Percentiles rank a stretch among this genome's conserved stretches.
phyloP scores from a whole-genome alignment of 2,113 vertebrate species.

The Cyprinodon tularosa region DNA sequence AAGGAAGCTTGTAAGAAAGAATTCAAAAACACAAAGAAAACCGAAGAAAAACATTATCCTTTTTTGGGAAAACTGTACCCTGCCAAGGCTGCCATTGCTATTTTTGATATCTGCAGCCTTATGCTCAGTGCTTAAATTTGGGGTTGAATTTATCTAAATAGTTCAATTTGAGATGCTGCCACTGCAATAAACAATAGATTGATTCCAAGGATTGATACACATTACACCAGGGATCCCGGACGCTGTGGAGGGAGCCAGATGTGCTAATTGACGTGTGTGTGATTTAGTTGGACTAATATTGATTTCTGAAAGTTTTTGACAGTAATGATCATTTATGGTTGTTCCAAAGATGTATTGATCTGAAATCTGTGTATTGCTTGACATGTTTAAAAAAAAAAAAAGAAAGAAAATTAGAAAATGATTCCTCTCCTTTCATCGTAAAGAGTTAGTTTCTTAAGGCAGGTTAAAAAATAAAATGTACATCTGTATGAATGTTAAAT shows the following conservation, averaged over 20 bases:
- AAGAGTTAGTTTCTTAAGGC: conserved; percentile 29
- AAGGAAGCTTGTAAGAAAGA: not conserved
- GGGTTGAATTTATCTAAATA: not conserved
- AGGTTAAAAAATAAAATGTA: not conserved
- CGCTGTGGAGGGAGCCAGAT: not conserved
- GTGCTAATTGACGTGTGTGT: conserved; percentile 13
- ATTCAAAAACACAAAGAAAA: not conserved
- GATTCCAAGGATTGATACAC: not conserved
- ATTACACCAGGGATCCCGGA: not conserved
- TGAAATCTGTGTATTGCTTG: not conserved
- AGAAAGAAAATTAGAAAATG: not conserved
- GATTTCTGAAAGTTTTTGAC: conserved; percentile 26
- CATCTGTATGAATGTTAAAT: not conserved
- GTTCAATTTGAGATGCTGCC: not conserved
- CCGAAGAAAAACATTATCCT: no score
- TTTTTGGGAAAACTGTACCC: no score
- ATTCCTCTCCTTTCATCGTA: not conserved
- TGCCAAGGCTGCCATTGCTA: no score
- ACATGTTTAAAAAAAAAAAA: not conserved
- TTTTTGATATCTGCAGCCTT: no score
- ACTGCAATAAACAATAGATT: not conserved
- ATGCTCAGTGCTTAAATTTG: not conserved
- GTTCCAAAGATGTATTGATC: conserved; percentile 4
- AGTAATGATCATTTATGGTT: conserved; percentile 4
- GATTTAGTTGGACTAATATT: conserved; percentile 30